Evolutionary conservation across 2,797 vertebrate genomes (phyloP).

Genomic region (Sternotherus odoratus): DNA sequence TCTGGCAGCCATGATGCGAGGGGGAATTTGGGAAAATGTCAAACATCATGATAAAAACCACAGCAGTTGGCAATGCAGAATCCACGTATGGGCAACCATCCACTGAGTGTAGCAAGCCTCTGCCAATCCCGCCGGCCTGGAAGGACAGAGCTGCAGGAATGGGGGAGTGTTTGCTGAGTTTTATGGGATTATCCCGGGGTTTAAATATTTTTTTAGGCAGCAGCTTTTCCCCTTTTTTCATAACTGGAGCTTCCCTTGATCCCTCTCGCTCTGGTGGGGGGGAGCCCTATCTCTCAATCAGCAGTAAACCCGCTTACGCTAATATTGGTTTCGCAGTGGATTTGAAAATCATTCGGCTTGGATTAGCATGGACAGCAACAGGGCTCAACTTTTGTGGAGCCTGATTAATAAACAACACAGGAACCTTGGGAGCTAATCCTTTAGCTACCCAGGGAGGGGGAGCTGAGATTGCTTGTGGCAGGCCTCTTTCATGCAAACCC

Average conservation of each 20-base stretch:
- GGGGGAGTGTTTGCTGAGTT: neutral
- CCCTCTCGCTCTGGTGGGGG: neutral
- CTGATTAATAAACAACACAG: neutral
- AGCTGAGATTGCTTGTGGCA: neutral
- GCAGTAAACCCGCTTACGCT: neutral
- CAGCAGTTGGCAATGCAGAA: neutral
- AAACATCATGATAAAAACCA: neutral
- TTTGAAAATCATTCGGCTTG: neutral
- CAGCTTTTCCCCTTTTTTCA: neutral
- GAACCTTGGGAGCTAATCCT: neutral
- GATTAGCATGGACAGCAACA: neutral
- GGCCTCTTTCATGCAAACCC: neutral
- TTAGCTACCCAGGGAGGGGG: neutral
- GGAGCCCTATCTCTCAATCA: neutral
- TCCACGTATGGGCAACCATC: neutral
- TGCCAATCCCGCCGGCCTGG: neutral
- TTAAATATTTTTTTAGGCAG: neutral
- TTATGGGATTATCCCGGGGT: neutral
- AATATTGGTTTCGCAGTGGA: neutral
- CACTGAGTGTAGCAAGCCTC: neutral
- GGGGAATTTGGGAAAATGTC: neutral
- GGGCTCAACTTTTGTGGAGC: neutral
- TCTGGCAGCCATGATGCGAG: neutral
- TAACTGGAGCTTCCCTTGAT: neutral
- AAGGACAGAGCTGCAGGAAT: neutral